phyloP scores from a whole-genome alignment of 2,113 vertebrate genomes.

The Panthera uncia region DNA sequence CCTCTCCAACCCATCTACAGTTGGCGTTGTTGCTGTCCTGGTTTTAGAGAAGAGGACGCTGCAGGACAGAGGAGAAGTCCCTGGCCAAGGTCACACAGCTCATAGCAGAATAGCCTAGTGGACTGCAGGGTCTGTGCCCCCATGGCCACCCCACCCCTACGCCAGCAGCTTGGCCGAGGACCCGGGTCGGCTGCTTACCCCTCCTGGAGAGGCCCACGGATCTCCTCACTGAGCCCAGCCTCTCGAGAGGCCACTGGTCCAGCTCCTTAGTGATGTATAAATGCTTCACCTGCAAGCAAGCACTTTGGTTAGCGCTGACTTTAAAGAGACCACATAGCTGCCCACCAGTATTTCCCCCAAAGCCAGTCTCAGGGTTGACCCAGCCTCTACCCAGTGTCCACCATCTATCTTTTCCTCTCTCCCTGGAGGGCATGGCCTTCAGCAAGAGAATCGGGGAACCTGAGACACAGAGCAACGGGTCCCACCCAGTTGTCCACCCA shows the following conservation, averaged over 20 bases:
- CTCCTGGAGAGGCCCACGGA: constrained; percentile 91
- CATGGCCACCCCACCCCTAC: fast-evolving
- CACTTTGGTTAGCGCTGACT: too few species aligned
- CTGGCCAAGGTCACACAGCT: neutral
- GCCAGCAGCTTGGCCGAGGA: neutral
- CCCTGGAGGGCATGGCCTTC: neutral
- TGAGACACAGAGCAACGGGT: neutral
- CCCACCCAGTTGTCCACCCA: neutral
- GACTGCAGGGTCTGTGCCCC: neutral
- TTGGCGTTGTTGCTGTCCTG: fast-evolving
- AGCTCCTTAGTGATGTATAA: constrained; percentile 92
- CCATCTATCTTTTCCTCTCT: neutral
- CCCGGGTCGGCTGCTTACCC: constrained; percentile 81
- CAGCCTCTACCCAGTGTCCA: fast-evolving
- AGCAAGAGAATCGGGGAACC: neutral
- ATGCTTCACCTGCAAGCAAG: constrained; percentile 90
- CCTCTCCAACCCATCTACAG: fast-evolving
- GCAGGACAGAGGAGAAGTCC: neutral
- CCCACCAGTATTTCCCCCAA: neutral
- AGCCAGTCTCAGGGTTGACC: neutral
- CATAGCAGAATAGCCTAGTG: neutral
- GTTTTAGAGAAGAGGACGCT: neutral
- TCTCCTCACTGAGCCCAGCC: constrained; percentile 90
- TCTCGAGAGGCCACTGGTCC: constrained; percentile 88
- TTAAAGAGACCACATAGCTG: neutral